Evolutionary conservation across 2,888 invertebrate genomes (phyloP).

Genomic region (Bruchidius siliquastri): DNA sequence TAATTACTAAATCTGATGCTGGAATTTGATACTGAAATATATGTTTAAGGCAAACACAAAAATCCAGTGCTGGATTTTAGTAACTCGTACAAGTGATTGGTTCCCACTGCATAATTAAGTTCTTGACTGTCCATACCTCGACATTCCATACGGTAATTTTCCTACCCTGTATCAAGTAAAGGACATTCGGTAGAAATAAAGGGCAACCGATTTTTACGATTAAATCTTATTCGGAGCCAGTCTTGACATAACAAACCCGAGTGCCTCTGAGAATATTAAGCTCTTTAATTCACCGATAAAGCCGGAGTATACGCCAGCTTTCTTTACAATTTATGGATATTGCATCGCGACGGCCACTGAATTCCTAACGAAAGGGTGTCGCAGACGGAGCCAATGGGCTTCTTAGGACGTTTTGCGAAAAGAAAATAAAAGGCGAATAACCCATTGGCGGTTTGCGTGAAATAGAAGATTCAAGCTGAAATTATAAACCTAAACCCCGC

Average conservation of each 20-base stretch:
- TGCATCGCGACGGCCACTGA: constrained; percentile 5
- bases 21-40: too few species aligned
- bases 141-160: neutral
- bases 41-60: too few species aligned
- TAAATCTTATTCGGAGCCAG: constrained; percentile 41
- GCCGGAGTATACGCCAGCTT: constrained; percentile 13
- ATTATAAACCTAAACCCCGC: too few species aligned
- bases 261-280: constrained; percentile 42
- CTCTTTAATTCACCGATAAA: constrained; percentile 34
- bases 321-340: constrained; percentile 15
- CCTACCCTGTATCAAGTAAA: neutral
- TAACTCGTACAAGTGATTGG: too few species aligned
- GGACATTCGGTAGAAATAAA: neutral
- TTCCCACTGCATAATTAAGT: too few species aligned
- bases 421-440: neutral
- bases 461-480: too few species aligned
- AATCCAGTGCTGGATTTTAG: too few species aligned
- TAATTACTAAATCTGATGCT: too few species aligned
- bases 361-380: constrained; percentile 7
- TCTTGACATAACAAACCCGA: constrained; percentile 39
- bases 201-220: constrained; percentile 35
- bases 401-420: neutral
- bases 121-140: too few species aligned
- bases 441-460: too few species aligned
- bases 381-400: neutral